Evolutionary conservation across 2,113 vertebrate species (phyloP).

Genomic region (Diadophis punctatus): DNA sequence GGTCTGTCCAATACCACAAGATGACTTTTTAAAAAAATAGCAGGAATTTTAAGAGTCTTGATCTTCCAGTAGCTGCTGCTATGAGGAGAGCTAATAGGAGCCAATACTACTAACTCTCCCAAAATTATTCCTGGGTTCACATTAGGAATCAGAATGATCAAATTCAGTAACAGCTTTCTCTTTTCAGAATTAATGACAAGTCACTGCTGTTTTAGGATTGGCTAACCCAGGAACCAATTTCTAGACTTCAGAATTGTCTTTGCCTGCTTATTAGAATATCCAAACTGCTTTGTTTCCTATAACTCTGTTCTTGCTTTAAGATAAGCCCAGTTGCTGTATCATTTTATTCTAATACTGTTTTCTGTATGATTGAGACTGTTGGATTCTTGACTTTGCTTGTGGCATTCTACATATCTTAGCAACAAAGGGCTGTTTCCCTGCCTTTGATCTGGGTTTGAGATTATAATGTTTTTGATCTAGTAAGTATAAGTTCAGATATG

Average conservation of each 20-base stretch:
- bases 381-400: not conserved
- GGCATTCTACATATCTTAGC: not conserved
- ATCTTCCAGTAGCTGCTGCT: not conserved
- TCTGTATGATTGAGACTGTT: not conserved
- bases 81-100: not conserved
- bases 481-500: not conserved
- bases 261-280: not conserved
- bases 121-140: not conserved
- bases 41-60: not conserved
- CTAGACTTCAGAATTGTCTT: not conserved
- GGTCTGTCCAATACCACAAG: not conserved
- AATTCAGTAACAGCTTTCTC: not conserved
- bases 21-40: not conserved
- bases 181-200: not conserved
- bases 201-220: not conserved
- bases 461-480: not conserved
- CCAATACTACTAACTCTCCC: too few species aligned
- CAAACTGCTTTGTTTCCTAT: not conserved
- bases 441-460: not conserved
- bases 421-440: not conserved
- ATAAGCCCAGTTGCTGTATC: not conserved
- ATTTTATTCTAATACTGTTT: not conserved
- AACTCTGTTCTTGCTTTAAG: not conserved
- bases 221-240: not conserved
- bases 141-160: not conserved